phyloP scores from a whole-genome alignment of 2,888 invertebrate genomes.

The Eupithecia pulchellata region DNA sequence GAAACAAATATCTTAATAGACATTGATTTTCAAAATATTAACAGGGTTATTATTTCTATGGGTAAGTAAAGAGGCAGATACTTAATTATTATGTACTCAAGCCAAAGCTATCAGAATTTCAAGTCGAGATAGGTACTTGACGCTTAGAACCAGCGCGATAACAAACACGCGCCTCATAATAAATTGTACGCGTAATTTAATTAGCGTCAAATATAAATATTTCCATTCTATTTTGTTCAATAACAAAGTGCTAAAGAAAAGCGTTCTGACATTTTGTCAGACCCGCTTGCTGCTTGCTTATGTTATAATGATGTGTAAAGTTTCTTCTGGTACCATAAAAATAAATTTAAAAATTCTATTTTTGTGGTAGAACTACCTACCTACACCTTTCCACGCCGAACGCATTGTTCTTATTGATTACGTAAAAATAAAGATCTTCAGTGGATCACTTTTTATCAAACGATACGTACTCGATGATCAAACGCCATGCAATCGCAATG shows the following conservation, averaged over 20 bases:
- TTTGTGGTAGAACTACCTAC: no score
- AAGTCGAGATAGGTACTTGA: not conserved
- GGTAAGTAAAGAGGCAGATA: not conserved
- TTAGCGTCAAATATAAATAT: no score
- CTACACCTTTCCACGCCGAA: no score
- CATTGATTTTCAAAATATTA: not conserved
- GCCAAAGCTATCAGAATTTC: not conserved
- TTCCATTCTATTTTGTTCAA: no score
- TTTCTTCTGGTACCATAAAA: not conserved
- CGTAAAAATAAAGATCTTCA: not conserved
- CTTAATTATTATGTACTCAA: not conserved
- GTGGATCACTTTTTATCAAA: conserved; percentile 14
- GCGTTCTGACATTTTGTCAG: not conserved
- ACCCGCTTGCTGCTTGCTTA: no score
- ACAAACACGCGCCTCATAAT: not conserved
- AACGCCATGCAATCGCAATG: conserved; percentile 52
- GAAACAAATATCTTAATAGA: not conserved
- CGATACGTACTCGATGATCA: no score
- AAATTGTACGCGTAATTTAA: not conserved
- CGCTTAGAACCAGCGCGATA: not conserved
- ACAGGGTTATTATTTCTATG: not conserved
- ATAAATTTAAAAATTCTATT: not conserved
- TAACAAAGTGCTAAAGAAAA: not conserved
- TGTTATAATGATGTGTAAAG: not conserved
- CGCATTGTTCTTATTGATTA: not conserved